phyloP scores from a whole-genome alignment of 1,140 invertebrate genomes.

The Paraescarpia echinospica region DNA sequence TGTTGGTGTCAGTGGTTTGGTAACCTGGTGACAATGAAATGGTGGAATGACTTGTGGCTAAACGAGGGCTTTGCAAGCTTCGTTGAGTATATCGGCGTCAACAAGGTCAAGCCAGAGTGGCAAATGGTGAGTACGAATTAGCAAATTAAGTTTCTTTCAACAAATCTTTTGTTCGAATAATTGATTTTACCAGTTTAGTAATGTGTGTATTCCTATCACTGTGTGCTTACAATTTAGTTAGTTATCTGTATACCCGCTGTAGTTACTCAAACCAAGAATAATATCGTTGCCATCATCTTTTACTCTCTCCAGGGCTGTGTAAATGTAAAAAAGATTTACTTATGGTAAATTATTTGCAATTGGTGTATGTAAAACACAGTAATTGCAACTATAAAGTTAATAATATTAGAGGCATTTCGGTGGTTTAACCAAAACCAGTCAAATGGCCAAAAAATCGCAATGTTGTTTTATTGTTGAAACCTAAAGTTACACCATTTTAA shows the following conservation, averaged over 20 bases:
- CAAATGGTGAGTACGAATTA: slow-evolving; percentile 61
- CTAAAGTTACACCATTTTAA: no score
- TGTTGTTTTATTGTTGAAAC: no score
- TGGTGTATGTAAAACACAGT: no score
- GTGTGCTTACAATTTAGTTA: no score
- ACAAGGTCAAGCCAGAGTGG: slow-evolving; percentile 77
- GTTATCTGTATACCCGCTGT: neutral
- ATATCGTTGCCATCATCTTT: neutral
- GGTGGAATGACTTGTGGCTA: slow-evolving; percentile 86
- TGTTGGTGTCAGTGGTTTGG: slow-evolving; percentile 74
- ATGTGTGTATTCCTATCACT: no score
- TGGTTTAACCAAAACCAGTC: no score
- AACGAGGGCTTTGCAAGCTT: slow-evolving; percentile 86
- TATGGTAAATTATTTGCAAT: no score
- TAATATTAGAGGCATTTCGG: no score
- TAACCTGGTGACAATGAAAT: slow-evolving; percentile 84
- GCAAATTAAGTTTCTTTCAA: neutral
- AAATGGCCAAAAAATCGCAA: no score
- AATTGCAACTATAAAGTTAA: no score
- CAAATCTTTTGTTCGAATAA: neutral
- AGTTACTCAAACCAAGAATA: neutral
- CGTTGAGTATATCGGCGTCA: slow-evolving; percentile 68
- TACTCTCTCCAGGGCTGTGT: no score
- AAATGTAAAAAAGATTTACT: no score
- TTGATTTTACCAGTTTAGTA: neutral